A percentile compares a stretch with the other conserved stretches of the same genome.
Conservation (phyloP, 2,888 invertebrate genomes). For the Leucoptera coffeella region DNA sequence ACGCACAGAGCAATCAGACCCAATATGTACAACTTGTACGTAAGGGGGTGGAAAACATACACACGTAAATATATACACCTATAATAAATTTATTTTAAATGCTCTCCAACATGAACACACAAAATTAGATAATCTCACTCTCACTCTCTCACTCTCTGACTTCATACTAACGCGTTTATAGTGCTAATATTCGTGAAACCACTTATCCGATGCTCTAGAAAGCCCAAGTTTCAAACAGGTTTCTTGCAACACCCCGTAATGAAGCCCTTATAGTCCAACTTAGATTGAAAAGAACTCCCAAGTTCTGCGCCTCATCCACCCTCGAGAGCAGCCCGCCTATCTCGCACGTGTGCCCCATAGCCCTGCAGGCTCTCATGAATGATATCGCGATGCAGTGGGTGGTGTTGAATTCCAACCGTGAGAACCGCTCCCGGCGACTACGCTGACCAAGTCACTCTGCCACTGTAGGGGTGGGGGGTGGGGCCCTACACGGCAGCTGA, state of each 20-base stretch:
- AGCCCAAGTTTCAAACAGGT: slow-evolving; percentile 4
- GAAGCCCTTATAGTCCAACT: slow-evolving; percentile 3
- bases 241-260: too few relatives aligned
- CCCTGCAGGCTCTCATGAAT: not conserved
- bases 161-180: slow-evolving; percentile 6
- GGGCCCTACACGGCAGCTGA: not conserved
- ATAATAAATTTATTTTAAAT: slow-evolving; percentile 2
- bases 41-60: slow-evolving; percentile 1
- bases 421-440: not conserved
- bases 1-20: slow-evolving; percentile 1
- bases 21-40: not conserved
- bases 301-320: not conserved
- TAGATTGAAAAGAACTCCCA: slow-evolving; percentile 1
- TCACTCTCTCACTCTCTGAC: slow-evolving; percentile 5
- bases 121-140: slow-evolving; percentile 5
- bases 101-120: slow-evolving; percentile 1
- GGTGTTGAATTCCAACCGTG: not conserved
- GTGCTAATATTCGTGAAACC: slow-evolving; percentile 3
- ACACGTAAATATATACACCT: slow-evolving; percentile 1
- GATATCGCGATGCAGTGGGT: not conserved
- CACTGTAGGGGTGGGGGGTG: not conserved
- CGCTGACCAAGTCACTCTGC: slow-evolving; percentile 1
- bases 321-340: too few relatives aligned
- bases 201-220: slow-evolving; percentile 1
- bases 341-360: too few relatives aligned